A percentile compares a stretch with the other conserved stretches of the same genome.
These are phyloP conservation scores for Artemia sp. DNA, from an alignment of 2,888 invertebrate genomes.

Conservation along the genomic window DNA sequence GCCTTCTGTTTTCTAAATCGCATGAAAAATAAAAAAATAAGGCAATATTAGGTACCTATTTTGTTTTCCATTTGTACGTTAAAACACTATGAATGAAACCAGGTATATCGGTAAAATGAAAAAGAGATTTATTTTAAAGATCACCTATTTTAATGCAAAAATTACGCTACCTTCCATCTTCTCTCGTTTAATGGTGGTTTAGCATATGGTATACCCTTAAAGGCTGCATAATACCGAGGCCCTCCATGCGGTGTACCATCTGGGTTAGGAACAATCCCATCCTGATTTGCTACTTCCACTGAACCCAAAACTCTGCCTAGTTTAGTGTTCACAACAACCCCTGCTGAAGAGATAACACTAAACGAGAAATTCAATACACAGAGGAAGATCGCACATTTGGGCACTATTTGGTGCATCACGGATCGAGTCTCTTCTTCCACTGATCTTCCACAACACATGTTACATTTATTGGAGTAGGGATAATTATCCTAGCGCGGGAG, in stretches of 20 bases:
- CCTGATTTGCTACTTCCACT: constrained; percentile 7
- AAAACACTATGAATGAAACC: too few relatives aligned
- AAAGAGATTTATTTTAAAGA: too few relatives aligned
- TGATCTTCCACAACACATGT: constrained; percentile 10
- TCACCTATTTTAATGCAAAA: background rate
- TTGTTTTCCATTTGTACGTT: too few relatives aligned
- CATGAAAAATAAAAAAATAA: too few relatives aligned
- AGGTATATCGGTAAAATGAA: too few relatives aligned
- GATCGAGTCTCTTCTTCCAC: background rate
- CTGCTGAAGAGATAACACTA: constrained; percentile 9
- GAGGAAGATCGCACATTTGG: constrained; percentile 9
- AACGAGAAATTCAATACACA: background rate
- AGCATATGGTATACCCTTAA: constrained; percentile 54
- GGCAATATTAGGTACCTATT: too few relatives aligned
- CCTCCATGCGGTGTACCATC: background rate
- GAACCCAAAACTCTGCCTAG: constrained; percentile 2
- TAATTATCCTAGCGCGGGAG: constrained; percentile 1
- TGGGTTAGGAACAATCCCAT: background rate
- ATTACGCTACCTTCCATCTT: constrained; percentile 38
- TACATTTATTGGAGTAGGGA: constrained; percentile 2
- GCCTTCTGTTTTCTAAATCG: too few relatives aligned
- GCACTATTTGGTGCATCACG: constrained; percentile 8
- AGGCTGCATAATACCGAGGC: constrained; percentile 42
- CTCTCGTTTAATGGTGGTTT: constrained; percentile 45
- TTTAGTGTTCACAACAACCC: constrained; percentile 1